A percentile compares a stretch with the other conserved stretches of the same genome.
phyloP scores from a whole-genome alignment of 2,888 invertebrate species.

The Lasioglossum oenotherae region DNA sequence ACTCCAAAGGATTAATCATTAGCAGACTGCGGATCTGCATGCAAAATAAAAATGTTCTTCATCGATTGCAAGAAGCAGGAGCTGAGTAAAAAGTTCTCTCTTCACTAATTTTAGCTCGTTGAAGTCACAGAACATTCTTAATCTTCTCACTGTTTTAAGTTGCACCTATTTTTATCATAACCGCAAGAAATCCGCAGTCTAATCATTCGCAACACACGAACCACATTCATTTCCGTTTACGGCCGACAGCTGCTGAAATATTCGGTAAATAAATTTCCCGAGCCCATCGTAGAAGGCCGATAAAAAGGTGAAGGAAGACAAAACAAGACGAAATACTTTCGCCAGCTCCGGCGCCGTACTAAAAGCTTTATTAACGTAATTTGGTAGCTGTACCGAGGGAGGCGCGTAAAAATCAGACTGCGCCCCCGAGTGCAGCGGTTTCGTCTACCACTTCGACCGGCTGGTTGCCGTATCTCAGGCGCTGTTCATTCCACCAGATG shows the following conservation, averaged over 20 bases:
- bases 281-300: neutral
- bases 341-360: neutral
- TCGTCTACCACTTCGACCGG: conserved; percentile 4
- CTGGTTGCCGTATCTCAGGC: conserved; percentile 30
- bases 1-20: neutral
- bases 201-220: neutral
- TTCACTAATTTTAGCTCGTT: neutral
- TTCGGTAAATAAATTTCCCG: neutral
- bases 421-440: conserved; percentile 28
- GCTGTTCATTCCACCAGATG: neutral
- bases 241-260: neutral
- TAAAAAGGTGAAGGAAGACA: neutral
- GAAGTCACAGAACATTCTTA: neutral
- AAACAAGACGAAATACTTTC: neutral
- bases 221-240: neutral
- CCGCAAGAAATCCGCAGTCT: neutral
- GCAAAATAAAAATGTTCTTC: neutral
- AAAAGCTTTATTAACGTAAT: conserved; percentile 11
- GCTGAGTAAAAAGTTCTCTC: neutral
- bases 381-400: neutral
- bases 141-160: neutral
- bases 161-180: neutral
- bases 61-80: neutral
- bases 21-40: neutral
- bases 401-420: conserved; percentile 2